Evolutionary conservation across 2,888 invertebrate species (phyloP), one percentile per base, ranked within the genome.

Genomic region (Drosophila putrida): DNA sequence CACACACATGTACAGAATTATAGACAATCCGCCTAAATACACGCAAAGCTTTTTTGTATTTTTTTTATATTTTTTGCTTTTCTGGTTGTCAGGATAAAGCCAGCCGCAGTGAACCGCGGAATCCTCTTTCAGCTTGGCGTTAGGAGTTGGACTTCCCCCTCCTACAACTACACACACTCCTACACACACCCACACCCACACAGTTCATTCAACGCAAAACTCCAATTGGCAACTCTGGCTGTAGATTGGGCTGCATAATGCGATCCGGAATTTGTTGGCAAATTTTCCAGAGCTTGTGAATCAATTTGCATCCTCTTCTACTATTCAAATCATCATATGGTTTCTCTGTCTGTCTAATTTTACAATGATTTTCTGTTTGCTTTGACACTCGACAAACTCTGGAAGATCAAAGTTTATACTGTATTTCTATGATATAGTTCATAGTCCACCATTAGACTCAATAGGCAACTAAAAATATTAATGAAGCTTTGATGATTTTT

Each of bases 11-110:
- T 10, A 13, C 13, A 62, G 60, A 77, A 64, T 64, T 64, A 80
- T 54, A 80, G 71, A 61, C 64, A 77, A 66, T 79, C 72, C 62
- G 76, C 60, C 78, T 62, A 70, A 76, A 73, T 63, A 73, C 69
- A 75, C 68, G 72, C 72, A 75, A 79, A 70, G 76, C 72, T 75
- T 55, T 31, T 51, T 4, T 39, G 11, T 15, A 0, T 10, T 15
- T 20, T 10, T 57, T 25, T 35, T 51, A 4, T 44, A 27, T 1
- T 43, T 44, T 43, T 55, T 35, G 10, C 25, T 39, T n/a, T 38
- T 54, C 33, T 54, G 43, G 43, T 55, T 9, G 57, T 53, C 38
- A 9, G 38, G 11, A 61, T 50, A 61, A 72, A 54, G 53, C 55
- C 43, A 57, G 55, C 60, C 51, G 57, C 54, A 62, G 50, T 58